Conservation (phyloP, 35 echinoderm and acorn worm species). For the Acanthaster planci region DNA sequence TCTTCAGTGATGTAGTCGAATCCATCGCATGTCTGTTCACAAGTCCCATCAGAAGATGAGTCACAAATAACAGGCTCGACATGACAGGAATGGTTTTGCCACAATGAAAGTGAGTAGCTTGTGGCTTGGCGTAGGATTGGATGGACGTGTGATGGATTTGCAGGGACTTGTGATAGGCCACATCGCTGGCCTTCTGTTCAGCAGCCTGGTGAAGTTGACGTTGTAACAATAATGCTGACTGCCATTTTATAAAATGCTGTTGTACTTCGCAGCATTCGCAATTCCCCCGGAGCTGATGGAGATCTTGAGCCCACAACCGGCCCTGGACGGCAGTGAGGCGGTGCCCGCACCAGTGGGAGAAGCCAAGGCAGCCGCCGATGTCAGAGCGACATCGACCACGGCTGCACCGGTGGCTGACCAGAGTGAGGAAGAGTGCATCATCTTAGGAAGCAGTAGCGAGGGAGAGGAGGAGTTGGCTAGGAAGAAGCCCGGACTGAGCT, state of each 20-base stretch:
- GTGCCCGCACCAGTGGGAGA: not conserved
- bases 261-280: not conserved
- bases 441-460: constrained; percentile 71
- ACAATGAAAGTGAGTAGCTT: too few relatives aligned
- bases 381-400: not conserved
- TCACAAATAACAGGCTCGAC: too few relatives aligned
- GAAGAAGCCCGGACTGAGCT: constrained; percentile 7
- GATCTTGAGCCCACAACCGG: not conserved
- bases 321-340: not conserved
- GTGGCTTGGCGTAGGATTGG: too few relatives aligned
- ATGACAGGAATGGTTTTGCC: too few relatives aligned
- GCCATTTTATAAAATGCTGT: too few relatives aligned
- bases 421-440: constrained; percentile 59
- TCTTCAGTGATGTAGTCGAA: not conserved
- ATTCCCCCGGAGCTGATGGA: not conserved
- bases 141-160: too few relatives aligned
- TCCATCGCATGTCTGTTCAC: too few relatives aligned
- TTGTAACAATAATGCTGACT: too few relatives aligned
- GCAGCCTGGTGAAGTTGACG: too few relatives aligned
- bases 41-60: too few relatives aligned
- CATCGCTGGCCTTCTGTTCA: too few relatives aligned
- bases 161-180: not conserved
- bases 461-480: constrained; percentile 49
- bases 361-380: not conserved
- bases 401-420: not conserved